These are phyloP conservation scores for Parambassis ranga DNA, from an alignment of 2,797 vertebrate species.

Conservation along the genomic window DNA sequence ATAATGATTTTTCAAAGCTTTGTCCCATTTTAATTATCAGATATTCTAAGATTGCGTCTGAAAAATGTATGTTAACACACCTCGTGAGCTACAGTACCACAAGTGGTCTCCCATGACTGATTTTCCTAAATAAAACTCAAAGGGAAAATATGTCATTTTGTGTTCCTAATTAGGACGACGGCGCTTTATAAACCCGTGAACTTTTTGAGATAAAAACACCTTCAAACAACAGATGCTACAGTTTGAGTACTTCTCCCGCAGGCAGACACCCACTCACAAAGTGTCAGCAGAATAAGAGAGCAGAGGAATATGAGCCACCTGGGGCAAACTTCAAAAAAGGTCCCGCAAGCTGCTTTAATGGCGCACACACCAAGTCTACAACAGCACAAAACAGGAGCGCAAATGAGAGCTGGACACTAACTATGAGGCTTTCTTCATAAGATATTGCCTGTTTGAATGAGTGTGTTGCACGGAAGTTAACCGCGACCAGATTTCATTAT, in stretches of 20 bases:
- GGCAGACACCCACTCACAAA: slow-evolving; percentile 57
- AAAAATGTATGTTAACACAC: slow-evolving; percentile 18
- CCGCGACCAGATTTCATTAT: too few species aligned
- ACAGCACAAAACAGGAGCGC: too few species aligned
- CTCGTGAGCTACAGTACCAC: neutral
- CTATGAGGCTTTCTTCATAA: too few species aligned
- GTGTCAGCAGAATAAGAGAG: slow-evolving; percentile 52
- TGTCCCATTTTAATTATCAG: too few species aligned
- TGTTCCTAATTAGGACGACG: slow-evolving; percentile 51
- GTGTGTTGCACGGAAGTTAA: too few species aligned
- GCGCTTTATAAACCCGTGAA: slow-evolving; percentile 22
- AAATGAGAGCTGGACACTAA: too few species aligned
- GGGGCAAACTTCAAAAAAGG: slow-evolving; percentile 52
- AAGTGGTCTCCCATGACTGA: slow-evolving; percentile 14
- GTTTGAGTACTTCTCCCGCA: slow-evolving; percentile 40
- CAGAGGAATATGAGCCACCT: slow-evolving; percentile 49
- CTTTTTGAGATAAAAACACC: slow-evolving; percentile 30
- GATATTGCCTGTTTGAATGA: too few species aligned
- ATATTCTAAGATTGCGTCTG: too few species aligned
- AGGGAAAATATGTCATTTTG: slow-evolving; percentile 34
- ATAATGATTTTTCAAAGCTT: neutral
- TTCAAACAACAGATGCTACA: slow-evolving; percentile 54
- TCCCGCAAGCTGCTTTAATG: slow-evolving; percentile 32
- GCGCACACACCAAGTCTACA: slow-evolving; percentile 16
- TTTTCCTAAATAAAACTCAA: slow-evolving; percentile 11